Evolutionary conservation across 2,113 vertebrate species (phyloP).

Genomic region (Egretta garzetta): DNA sequence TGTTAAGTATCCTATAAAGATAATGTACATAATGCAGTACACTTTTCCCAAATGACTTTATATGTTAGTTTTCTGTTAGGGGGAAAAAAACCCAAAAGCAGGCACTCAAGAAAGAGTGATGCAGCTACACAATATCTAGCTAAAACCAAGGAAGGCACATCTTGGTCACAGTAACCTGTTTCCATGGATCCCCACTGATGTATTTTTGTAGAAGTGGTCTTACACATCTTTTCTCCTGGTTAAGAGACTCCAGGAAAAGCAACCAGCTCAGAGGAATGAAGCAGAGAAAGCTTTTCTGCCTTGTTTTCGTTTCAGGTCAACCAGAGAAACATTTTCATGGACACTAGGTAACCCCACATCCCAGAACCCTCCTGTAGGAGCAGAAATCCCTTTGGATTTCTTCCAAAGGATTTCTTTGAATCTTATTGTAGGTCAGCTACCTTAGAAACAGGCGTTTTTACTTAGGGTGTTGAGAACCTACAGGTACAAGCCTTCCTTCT

Average conservation of each 20-base stretch:
- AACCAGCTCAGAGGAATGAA: background rate
- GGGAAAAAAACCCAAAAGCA: background rate
- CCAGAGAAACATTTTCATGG: background rate
- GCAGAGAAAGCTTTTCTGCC: background rate
- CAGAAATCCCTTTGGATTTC: background rate
- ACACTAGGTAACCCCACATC: background rate
- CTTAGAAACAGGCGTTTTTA: background rate
- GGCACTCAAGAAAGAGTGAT: background rate
- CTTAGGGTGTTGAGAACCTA: background rate
- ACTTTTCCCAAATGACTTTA: background rate
- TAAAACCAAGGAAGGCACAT: background rate
- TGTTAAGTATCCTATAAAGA: background rate
- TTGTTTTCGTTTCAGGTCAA: background rate
- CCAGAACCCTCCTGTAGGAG: background rate
- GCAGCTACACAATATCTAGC: background rate
- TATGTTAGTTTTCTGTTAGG: background rate
- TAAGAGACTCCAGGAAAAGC: background rate
- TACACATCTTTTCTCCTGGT: background rate
- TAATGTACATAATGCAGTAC: background rate
- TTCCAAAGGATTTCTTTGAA: background rate
- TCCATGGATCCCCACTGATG: background rate
- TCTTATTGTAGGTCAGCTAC: background rate
- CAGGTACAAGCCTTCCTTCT: background rate
- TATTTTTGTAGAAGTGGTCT: background rate
- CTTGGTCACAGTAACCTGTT: background rate